These are phyloP conservation scores for Nyctereutes procyonoides DNA, from an alignment of 2,113 vertebrate genomes.

Conservation along the genomic window DNA sequence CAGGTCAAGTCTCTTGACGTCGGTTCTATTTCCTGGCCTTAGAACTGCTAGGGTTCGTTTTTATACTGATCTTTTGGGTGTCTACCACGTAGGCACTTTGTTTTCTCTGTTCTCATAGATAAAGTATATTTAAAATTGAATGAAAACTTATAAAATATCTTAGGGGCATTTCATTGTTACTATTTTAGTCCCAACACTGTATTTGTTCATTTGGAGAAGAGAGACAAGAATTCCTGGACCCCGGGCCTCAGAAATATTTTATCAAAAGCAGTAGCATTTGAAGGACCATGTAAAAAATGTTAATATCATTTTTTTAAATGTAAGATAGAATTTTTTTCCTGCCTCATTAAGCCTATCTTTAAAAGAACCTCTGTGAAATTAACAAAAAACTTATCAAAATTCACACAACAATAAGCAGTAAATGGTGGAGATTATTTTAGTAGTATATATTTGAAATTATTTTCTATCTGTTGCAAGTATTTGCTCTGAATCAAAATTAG, in stretches of 20 bases:
- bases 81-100: not conserved
- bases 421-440: not conserved
- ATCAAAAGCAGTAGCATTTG: not conserved
- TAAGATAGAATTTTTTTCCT: not conserved
- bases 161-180: not conserved
- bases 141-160: not conserved
- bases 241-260: not conserved
- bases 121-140: not conserved
- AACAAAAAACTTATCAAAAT: not conserved
- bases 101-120: not conserved
- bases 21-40: not conserved
- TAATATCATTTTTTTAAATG: not conserved
- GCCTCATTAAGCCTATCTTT: not conserved
- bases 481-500: not conserved
- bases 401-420: not conserved
- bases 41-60: not conserved
- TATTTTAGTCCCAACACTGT: not conserved
- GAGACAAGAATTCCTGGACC: not conserved
- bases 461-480: not conserved
- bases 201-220: not conserved
- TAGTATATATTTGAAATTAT: not conserved
- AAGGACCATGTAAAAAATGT: not conserved
- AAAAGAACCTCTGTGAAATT: not conserved
- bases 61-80: not conserved
- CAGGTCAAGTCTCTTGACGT: fast-evolving